phyloP scores from a whole-genome alignment of 92 coral and sea anemone species.

The Chrysogorgia sp. region DNA sequence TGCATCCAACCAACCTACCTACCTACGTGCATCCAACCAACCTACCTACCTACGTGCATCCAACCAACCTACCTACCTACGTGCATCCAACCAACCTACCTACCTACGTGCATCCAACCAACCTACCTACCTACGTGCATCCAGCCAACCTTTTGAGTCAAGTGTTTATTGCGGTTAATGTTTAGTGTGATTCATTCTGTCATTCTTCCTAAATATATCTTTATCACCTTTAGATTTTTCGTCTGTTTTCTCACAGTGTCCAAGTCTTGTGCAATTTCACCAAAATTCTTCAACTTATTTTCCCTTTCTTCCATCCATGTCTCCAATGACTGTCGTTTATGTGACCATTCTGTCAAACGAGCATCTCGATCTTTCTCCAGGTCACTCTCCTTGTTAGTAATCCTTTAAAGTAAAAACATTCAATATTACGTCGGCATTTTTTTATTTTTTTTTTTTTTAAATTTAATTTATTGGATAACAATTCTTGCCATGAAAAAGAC shows the following conservation, averaged over 20 bases:
- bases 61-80: too few species aligned
- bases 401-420: not conserved
- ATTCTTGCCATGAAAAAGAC: too few species aligned
- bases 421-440: not conserved
- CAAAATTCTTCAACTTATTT: conserved; percentile 12
- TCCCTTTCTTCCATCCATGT: conserved; percentile 26
- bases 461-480: too few species aligned
- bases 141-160: too few species aligned
- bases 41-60: too few species aligned
- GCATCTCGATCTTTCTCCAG: conserved; percentile 23
- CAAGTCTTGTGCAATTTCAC: conserved; percentile 9
- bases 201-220: not conserved
- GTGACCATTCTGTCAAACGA: conserved; percentile 31
- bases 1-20: too few species aligned
- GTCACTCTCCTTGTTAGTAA: conserved; percentile 20
- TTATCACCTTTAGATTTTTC: conserved; percentile 21
- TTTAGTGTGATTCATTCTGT: not conserved
- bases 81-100: too few species aligned
- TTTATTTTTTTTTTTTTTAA: too few species aligned
- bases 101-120: too few species aligned
- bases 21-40: too few species aligned
- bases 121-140: too few species aligned
- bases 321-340: conserved; percentile 6
- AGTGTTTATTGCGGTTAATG: not conserved
- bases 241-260: conserved; percentile 20